Evolutionary conservation across 2,797 vertebrate species (phyloP), one percentile per base, ranked within the genome.

Genomic region (Chromobotia macracanthus): DNA sequence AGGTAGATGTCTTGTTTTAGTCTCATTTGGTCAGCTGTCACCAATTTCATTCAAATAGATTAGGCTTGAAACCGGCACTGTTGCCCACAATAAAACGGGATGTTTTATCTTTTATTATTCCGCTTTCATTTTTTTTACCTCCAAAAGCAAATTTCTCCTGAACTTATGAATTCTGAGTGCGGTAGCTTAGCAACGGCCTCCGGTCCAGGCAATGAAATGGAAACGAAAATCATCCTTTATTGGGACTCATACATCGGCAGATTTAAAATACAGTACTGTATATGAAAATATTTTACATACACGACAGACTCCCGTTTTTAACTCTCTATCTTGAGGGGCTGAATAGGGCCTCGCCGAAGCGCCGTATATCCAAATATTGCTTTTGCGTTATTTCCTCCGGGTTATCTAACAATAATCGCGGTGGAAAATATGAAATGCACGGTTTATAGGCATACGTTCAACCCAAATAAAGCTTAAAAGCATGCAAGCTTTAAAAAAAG

Each of bases 141-240:
- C 88, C 87, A 90, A 89, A 85, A 89, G 89, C 87, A 89, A 89
- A 81, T 87, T 87, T 89, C 86, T 91, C 87, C 89, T 91, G 88
- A 93, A 91, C 88, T 91, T 91, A 87, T 91, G 91, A 90, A 91
- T 92, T 92, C 89, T 85, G 88, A 90, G 88, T 89, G 88, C 91
- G 91, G 93, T 94, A 94, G 88, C 93, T 92, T 93, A 94, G 93
- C 94, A 94, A 94, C 93, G 90, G 91, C 88, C 87, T 92, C 91
- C 92, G 91, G 92, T 91, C 91, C 91, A 89, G 92, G 89, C 87
- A 89, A 91, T 87, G 84, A 88, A 91, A 89, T 87, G 86, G 87
- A 85, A 81, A 80, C 76, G 81, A 85, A 86, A 86, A 82, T 83
- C 87, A 81, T 72, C 85, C 83, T 64, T 87, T 60, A 80, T 72